Base-by-base conservation (phyloP, 2,888 invertebrate genomes). In the Rugalucina vietnamica region DNA sequence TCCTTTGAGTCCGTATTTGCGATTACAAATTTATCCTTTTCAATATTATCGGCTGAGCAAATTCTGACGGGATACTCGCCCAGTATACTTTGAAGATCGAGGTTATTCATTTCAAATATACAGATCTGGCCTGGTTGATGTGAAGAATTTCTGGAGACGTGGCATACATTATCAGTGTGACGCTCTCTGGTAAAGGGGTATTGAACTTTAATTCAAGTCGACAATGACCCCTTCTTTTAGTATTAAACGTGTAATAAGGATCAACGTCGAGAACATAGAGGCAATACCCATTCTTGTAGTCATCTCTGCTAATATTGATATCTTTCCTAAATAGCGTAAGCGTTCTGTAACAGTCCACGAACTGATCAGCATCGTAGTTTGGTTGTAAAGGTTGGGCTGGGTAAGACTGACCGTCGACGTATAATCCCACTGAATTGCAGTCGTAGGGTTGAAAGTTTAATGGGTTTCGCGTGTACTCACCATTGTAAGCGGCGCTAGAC, bases 381-480 rank as follows among this genome's bases (percentile, higher is more conserved):
- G 80, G 85, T 37, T 85, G 85, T 24, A 82, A 50, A 10, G 77
- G 78, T 65, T 82, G 57, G 14, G 72, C 1, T 0, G 85, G 85
- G 1, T 50, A 54, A 5, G 78, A 78, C 57, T 71, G 78, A 34
- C 78, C 78, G 71, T 78, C 78, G 12, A 72, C 72, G 50, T 80
- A 82, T 18, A 85, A 12, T 0, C 43, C 76, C 60, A 82, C 70
- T 34, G 65, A 82, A n/a, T 82, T 85, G 43, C 82, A 85, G 37
- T 82, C 69, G 69, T 39, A 82, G 18, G 43, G 43, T 69, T 74
- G 79, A 76, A 85, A 85, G 69, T 82, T 81, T 14, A 82, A 82
- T 1, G 85, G 85, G 0, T 50, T 57, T 54, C 57, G 78, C 72
- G 70, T 70, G 60, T 84, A 81, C 37, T 73, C 65, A 29, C 81